Percentiles rank a stretch among this genome's conserved stretches.
These are phyloP conservation scores for Drosophila erecta DNA, from an alignment of 1,140 invertebrate species.

Conservation along the genomic window DNA sequence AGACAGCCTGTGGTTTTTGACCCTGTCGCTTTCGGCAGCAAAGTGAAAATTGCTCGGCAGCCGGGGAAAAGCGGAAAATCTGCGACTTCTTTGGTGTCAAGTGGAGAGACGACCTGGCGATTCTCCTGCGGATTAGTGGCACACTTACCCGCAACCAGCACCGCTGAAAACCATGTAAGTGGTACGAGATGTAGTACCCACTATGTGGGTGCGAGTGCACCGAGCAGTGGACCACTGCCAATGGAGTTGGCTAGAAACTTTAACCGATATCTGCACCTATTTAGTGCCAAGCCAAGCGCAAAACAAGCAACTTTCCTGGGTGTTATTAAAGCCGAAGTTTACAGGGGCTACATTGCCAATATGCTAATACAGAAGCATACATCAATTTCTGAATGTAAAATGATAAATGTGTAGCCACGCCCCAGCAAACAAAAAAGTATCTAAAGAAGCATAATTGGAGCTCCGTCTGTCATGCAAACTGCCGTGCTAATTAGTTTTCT, in stretches of 20 bases:
- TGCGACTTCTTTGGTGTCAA: conserved; percentile 44
- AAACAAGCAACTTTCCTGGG: conserved; percentile 29
- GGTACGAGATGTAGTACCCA: conserved; percentile 22
- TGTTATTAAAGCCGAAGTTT: conserved; percentile 10
- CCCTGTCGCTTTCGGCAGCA: conserved; percentile 40
- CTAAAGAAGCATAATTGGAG: neutral
- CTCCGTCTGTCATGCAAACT: conserved; percentile 13
- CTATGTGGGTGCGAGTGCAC: conserved; percentile 10
- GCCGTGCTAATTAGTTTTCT: conserved; percentile 18
- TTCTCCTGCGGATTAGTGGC: conserved; percentile 48
- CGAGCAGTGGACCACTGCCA: conserved; percentile 1
- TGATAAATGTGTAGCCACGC: conserved; percentile 6
- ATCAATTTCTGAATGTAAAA: neutral
- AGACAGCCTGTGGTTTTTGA: conserved; percentile 22
- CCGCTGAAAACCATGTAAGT: conserved; percentile 42
- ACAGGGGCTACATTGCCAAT: neutral
- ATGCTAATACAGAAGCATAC: neutral
- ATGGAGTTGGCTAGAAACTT: conserved; percentile 32
- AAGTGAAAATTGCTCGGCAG: conserved; percentile 67
- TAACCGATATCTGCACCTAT: conserved; percentile 48
- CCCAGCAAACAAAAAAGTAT: conserved; percentile 5
- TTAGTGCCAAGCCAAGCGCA: conserved; percentile 28
- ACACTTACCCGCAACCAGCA: conserved; percentile 40
- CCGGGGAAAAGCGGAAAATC: conserved; percentile 32
- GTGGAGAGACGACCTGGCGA: conserved; percentile 31